These are phyloP conservation scores for Eumeta japonica DNA, from an alignment of 1,140 invertebrate genomes.

Conservation along the genomic window DNA sequence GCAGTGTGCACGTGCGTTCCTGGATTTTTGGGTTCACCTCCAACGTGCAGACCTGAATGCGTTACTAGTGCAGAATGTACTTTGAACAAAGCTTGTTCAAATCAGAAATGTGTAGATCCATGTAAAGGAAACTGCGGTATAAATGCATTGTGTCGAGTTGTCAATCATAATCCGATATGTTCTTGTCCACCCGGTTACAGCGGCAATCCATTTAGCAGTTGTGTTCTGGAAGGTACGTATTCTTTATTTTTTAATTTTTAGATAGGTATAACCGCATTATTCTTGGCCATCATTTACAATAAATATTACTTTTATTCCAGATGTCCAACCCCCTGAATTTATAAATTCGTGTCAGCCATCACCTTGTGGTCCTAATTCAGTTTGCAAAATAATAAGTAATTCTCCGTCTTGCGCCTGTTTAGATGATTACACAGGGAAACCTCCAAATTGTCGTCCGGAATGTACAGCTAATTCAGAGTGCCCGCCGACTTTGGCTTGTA, in stretches of 20 bases:
- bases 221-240: constrained; percentile 70
- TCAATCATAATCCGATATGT: constrained; percentile 61
- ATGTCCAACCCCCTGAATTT: constrained; percentile 29
- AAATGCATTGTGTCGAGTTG: constrained; percentile 53
- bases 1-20: constrained; percentile 62
- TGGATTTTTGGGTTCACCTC: constrained; percentile 57
- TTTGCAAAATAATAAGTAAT: constrained; percentile 65
- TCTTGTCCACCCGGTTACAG: constrained; percentile 54
- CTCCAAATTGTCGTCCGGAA: constrained; percentile 72
- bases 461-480: constrained; percentile 74
- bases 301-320: constrained; percentile 20
- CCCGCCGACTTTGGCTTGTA: constrained; percentile 68
- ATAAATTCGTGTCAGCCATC: constrained; percentile 66
- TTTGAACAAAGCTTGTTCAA: constrained; percentile 60
- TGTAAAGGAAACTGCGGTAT: constrained; percentile 57
- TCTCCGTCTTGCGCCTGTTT: constrained; percentile 67
- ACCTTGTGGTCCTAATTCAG: constrained; percentile 74
- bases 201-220: constrained; percentile 60
- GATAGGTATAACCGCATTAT: constrained; percentile 14
- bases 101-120: constrained; percentile 62
- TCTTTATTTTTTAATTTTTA: constrained; percentile 54
- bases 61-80: constrained; percentile 62
- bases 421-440: constrained; percentile 63
- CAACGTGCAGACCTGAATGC: constrained; percentile 62
- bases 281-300: constrained; percentile 22